phyloP scores from a whole-genome alignment of 1,140 invertebrate genomes.

The Pristionchus pacificus region DNA sequence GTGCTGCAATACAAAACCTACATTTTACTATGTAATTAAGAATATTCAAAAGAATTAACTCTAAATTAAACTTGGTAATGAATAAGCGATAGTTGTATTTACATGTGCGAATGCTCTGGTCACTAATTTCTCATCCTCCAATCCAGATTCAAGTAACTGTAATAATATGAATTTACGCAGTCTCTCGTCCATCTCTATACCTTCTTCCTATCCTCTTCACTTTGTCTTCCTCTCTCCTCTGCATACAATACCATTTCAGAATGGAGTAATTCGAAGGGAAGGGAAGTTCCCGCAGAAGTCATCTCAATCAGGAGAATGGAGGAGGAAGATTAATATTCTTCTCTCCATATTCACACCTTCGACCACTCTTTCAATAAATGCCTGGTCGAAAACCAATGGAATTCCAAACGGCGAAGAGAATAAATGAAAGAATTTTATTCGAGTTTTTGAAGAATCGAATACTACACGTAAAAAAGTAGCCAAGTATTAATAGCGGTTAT shows the following conservation, averaged over 20 bases:
- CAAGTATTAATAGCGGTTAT: too few species aligned
- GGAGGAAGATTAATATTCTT: too few species aligned
- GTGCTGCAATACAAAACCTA: slow-evolving; percentile 39
- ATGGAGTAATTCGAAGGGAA: slow-evolving; percentile 51
- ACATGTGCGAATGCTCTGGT: slow-evolving; percentile 49
- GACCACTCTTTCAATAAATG: too few species aligned
- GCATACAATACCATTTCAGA: slow-evolving; percentile 51
- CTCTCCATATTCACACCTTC: too few species aligned
- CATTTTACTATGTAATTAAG: slow-evolving; percentile 4
- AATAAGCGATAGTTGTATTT: too few species aligned
- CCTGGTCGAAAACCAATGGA: too few species aligned
- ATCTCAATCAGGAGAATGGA: too few species aligned
- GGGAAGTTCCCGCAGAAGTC: slow-evolving; percentile 27
- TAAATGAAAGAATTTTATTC: too few species aligned
- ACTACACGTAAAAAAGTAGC: too few species aligned
- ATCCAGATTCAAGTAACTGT: slow-evolving; percentile 31
- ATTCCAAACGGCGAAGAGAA: too few species aligned
- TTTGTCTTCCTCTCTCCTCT: slow-evolving; percentile 38
- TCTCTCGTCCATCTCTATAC: slow-evolving; percentile 7
- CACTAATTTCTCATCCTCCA: slow-evolving; percentile 30
- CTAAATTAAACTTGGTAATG: too few species aligned
- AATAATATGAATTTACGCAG: slow-evolving; percentile 29
- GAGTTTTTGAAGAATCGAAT: too few species aligned
- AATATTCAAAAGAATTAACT: neutral
- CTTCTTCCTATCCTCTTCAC: slow-evolving; percentile 23